Evolutionary conservation across 2,797 vertebrate genomes (phyloP), one percentile per base, ranked within the genome.

Genomic region (Gymnothorax javanicus): DNA sequence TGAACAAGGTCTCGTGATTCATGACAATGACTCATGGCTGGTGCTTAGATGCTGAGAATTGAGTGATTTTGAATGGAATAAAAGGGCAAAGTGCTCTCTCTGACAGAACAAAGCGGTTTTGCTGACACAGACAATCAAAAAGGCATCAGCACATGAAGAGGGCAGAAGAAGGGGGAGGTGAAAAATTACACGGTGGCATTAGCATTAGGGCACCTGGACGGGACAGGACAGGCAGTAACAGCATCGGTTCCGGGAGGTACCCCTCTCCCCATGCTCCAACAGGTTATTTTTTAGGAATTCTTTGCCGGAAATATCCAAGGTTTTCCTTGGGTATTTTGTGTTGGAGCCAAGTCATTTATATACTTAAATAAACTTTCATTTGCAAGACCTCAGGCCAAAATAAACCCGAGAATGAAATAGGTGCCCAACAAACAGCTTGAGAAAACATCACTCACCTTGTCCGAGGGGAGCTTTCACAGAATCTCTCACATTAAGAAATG

Each of bases 321-420:
- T 94, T 94, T 94, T 93, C 91, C 93, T 94, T 94, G 92, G 93
- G 92, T 93, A 93, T 92, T 93, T 95, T 95, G 94, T 92, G 94
- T 94, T 91, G 91, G 93, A 93, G 91, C 91, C 83, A 88, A 92
- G 92, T 93, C 92, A 93, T 95, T 96, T 94, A 95, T 93, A 93
- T 90, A 94, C 91, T 92, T 93, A 94, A 95, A 95, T 93, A 95
- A 96, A 96, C 92, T 91, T 95, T 95, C 93, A 95, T 95, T 91
- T 94, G 90, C 94, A 90, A 92, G 91, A 93, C 91, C 89, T 90
- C 89, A 90, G 89, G 94, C 94, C 94, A 95, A 96, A 95, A 92
- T 91, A 95, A 96, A 95, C 92, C 90, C 85, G 87, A 4, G 79
- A 89, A 93, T 92, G 90, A 94, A 73, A 73, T 93, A 94, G 91